Base-by-base conservation (phyloP, 2,113 vertebrate species). In the Ahaetulla prasina region DNA sequence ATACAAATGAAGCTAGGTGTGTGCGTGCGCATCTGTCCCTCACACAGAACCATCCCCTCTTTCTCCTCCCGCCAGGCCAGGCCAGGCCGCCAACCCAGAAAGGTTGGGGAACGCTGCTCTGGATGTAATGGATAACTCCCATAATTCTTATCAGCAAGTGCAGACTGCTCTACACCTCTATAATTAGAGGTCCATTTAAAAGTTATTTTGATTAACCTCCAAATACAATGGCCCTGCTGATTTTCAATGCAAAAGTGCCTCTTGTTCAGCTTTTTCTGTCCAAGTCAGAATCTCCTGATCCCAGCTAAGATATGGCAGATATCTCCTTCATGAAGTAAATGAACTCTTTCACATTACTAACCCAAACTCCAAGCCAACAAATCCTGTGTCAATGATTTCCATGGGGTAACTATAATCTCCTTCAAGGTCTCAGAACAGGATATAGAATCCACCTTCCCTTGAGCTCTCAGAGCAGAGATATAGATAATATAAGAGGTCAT, bases 1-100 rank as follows among this genome's bases (percentile, higher is more conserved):
- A 60, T 8, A 60, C 25, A 60, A 60, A 60, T 60, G 55, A 27
- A 60, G 1, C 3, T 60, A 25, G 2, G 55, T 23, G 2, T 23
- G 1, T 0, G 55, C 9, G 3, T 4, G 0, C 8, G 2, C 0
- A 8, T 9, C 55, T 60, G 8, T 25, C 25, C 55, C 3, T 60
- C 23, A 60, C 55, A 60, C 2, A 60, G 11, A 60, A 10, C 25
- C 25, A 60, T 57, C 55, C 8, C 55, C 55, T 27, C 55, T 60
- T 55, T 60, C 3, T 27, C 25, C 55, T 1, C 55, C 55, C 20
- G 1, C 20, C 55, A 54, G 53, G 16, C 55, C 23, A 8, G 23
- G 22, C 55, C 3, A 8, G 23, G 8, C 8, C 23, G 2, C 55
- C 2, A 57, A 57, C 55, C 23, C 23, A 0, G 23, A 57, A 57